Percentiles rank a stretch among this genome's conserved stretches.
phyloP scores from a whole-genome alignment of 2,888 invertebrate genomes.

The Drosophila mercatorum region DNA sequence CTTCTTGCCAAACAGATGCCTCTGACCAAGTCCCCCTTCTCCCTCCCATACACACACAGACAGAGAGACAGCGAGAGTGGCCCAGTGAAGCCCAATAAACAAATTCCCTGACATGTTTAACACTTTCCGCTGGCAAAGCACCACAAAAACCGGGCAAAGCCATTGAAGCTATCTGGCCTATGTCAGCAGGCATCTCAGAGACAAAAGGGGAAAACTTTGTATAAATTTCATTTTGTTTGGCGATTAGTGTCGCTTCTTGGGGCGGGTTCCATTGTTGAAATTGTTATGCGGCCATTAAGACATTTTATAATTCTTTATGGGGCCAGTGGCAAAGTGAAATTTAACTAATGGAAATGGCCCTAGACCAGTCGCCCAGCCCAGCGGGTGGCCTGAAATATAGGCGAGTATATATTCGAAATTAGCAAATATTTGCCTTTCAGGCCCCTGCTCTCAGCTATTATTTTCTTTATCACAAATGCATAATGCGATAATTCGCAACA shows the following conservation, averaged over 20 bases:
- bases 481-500: slow-evolving; percentile 73
- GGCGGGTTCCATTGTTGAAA: slow-evolving; percentile 71
- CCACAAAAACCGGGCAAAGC: slow-evolving; percentile 57
- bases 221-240: slow-evolving; percentile 81
- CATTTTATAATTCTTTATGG: slow-evolving; percentile 81
- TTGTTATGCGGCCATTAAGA: slow-evolving; percentile 77
- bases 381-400: slow-evolving; percentile 25
- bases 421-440: slow-evolving; percentile 34
- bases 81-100: slow-evolving; percentile 74
- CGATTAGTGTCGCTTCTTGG: slow-evolving; percentile 80
- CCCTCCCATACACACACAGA: background rate
- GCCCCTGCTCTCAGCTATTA: slow-evolving; percentile 27
- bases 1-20: slow-evolving; percentile 63
- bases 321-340: slow-evolving; percentile 50
- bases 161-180: slow-evolving; percentile 68
- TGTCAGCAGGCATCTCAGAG: slow-evolving; percentile 58
- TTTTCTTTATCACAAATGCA: slow-evolving; percentile 55
- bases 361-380: slow-evolving; percentile 17
- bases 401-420: slow-evolving; percentile 42
- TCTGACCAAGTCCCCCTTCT: background rate
- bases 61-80: slow-evolving; percentile 10
- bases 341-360: slow-evolving; percentile 67
- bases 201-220: slow-evolving; percentile 64
- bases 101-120: slow-evolving; percentile 82
- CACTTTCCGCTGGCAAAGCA: slow-evolving; percentile 76